Evolutionary conservation across 2,888 invertebrate genomes (phyloP), one percentile per base, ranked within the genome.

Genomic region (Nephrocerus scutellatus): DNA sequence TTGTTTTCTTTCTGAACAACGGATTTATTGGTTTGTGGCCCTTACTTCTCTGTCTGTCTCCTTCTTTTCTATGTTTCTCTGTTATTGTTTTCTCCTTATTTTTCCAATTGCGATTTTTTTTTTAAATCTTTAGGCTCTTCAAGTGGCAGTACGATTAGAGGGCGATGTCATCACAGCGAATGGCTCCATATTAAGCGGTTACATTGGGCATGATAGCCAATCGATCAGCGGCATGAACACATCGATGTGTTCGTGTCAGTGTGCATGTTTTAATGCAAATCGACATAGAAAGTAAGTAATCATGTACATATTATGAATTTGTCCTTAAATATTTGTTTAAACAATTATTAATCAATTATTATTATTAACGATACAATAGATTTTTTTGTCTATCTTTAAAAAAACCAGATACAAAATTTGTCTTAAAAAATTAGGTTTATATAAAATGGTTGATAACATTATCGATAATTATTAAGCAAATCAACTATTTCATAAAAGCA

Each of bases 121-220:
- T 32, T 30, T 43, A 48, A 19, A 26, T 35, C 62, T 65, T 34
- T 75, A 91, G 80, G 95, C 95, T 43, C 85, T 93, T 49, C 88
- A 91, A 63, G 92, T 90, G 33, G 92, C 95, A 40, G 95, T 97
- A 15, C 78, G 92, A 44, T 72, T 97, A 46, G 95, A 97, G 64
- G 95, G 96, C 45, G 96, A 96, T 74, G 91, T 96, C 55, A 96
- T 96, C 69, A 91, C 90, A 43, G 88, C 90, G 29, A 91, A 91
- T 60, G 90, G 90, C 43, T 90, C 85, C 51, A 88, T 91, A 57
- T 70, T 90, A 55, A 82, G 89, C 52, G 87, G 88, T 39, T 66
- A 66, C 50, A 63, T 67, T 44, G 69, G 69, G 39, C 66, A 66
- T 43, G 69, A 69, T 44, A 60, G 53, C 33, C 59, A 61, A 49